These are phyloP conservation scores for Gyps fulvus DNA, from an alignment of 2,113 vertebrate species.

Conservation along the genomic window DNA sequence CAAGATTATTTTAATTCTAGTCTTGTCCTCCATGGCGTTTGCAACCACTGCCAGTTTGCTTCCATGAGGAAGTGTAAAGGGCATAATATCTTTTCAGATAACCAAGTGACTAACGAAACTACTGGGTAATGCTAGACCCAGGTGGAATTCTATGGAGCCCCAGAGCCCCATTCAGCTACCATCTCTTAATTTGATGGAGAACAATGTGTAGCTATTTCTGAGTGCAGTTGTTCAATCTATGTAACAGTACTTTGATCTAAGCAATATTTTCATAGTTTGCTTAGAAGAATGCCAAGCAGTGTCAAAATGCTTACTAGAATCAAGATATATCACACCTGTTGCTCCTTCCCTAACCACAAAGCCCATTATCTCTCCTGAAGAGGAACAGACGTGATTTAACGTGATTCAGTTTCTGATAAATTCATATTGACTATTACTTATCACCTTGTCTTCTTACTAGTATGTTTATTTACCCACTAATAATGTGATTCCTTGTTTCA, in stretches of 20 bases:
- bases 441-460: background rate
- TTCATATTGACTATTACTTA: background rate
- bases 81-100: background rate
- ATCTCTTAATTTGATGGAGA: background rate
- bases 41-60: background rate
- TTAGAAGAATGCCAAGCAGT: background rate
- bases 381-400: background rate
- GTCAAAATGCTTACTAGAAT: background rate
- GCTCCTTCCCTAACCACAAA: background rate
- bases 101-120: background rate
- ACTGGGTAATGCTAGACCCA: background rate
- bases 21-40: background rate
- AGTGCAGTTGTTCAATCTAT: background rate
- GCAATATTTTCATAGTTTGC: background rate
- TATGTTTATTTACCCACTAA: background rate
- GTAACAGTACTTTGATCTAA: background rate
- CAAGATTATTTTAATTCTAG: background rate
- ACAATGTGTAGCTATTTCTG: background rate
- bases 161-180: background rate
- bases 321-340: background rate
- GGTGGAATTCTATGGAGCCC: rapidly evolving
- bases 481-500: background rate
- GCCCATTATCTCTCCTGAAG: background rate
- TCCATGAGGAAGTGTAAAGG: background rate
- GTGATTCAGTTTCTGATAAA: background rate